Percentiles rank a stretch among this genome's conserved stretches.
Conservation (phyloP, 1,140 invertebrate genomes). For the Octopus bimaculoides region DNA sequence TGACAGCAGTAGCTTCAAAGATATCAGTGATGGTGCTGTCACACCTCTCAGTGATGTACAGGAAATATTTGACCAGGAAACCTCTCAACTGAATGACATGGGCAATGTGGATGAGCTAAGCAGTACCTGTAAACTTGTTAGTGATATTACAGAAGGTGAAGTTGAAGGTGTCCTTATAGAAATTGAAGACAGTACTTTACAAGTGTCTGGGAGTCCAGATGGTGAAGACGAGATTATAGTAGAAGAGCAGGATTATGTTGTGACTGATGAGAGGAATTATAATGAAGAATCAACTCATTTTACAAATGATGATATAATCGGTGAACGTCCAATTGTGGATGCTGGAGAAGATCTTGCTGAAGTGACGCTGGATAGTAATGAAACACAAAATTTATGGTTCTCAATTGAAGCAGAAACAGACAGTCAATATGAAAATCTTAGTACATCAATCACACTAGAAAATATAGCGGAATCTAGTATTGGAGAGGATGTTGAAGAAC, state of each 20-base stretch:
- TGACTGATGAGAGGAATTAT: background rate
- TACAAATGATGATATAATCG: background rate
- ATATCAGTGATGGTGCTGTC: slow-evolving; percentile 1
- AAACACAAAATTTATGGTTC: background rate
- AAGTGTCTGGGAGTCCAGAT: background rate
- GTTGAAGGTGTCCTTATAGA: background rate
- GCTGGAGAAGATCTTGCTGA: slow-evolving; percentile 7
- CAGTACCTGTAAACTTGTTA: background rate
- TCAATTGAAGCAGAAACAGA: background rate
- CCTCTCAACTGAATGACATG: background rate
- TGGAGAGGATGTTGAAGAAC: slow-evolving; percentile 6
- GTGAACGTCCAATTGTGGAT: slow-evolving; percentile 8
- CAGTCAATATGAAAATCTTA: background rate
- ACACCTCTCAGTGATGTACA: slow-evolving; percentile 5
- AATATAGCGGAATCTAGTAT: background rate
- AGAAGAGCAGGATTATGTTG: background rate
- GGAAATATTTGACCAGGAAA: background rate
- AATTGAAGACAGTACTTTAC: background rate
- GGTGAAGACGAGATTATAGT: background rate
- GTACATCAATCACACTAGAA: background rate
- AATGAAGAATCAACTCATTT: background rate
- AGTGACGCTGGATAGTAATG: background rate
- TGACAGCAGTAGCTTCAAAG: slow-evolving; percentile 4
- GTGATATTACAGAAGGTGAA: background rate
- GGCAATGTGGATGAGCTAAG: background rate